Evolutionary conservation across 2,797 vertebrate genomes (phyloP).

Genomic region (Babyrousa celebensis): DNA sequence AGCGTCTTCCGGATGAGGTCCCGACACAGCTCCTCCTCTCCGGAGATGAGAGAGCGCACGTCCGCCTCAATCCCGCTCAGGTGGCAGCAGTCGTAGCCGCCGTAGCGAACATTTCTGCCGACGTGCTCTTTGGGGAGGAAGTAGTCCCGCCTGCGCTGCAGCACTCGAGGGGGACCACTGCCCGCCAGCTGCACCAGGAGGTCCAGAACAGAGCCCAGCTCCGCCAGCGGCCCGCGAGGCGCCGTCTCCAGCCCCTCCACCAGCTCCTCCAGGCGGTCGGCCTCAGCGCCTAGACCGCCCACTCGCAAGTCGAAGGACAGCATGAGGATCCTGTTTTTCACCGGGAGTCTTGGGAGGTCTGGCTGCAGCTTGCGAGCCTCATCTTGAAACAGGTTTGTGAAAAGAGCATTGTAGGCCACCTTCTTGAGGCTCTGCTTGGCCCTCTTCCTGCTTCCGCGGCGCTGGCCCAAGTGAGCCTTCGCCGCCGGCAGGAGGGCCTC

Average conservation of each 20-base stretch:
- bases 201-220: constrained; percentile 94
- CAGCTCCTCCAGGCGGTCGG: constrained; percentile 95
- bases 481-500: constrained; percentile 94
- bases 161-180: constrained; percentile 92
- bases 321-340: constrained; percentile 97
- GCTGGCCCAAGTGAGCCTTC: constrained; percentile 91
- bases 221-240: constrained; percentile 87
- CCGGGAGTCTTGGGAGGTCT: constrained; percentile 90
- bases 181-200: constrained; percentile 96
- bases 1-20: constrained; percentile 91
- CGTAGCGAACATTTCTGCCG: constrained; percentile 88
- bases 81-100: constrained; percentile 91
- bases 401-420: constrained; percentile 94
- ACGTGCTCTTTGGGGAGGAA: constrained; percentile 90
- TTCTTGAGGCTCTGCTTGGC: constrained; percentile 93
- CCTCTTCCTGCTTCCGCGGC: constrained; percentile 90
- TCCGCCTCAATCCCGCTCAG: constrained; percentile 90
- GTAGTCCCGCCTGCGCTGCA: constrained; percentile 92
- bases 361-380: constrained; percentile 89
- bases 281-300: constrained; percentile 94
- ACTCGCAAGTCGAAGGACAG: constrained; percentile 97
- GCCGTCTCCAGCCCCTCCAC: constrained; percentile 92
- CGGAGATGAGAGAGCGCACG: constrained; percentile 86
- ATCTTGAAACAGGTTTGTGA: constrained; percentile 95
- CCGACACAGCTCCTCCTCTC: constrained; percentile 87